Conservation (phyloP, 2,888 invertebrate genomes). For the Drosophila tripunctata region DNA sequence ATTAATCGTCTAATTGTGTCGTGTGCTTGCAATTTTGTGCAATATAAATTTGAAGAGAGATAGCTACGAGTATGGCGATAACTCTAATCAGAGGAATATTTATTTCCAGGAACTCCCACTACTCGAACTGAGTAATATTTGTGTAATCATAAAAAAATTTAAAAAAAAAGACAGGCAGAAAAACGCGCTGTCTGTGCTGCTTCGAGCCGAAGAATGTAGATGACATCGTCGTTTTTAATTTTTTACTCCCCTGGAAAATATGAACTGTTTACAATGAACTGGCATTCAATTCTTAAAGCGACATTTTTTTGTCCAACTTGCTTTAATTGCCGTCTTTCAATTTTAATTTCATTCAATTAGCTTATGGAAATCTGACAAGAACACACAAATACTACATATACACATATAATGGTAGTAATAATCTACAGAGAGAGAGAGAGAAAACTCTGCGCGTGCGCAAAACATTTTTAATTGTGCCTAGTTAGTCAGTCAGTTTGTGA, state of each 20-base stretch:
- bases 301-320: slow-evolving; percentile 38
- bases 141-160: slow-evolving; percentile 39
- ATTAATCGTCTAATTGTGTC: not conserved
- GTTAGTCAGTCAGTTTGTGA: slow-evolving; percentile 20
- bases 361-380: slow-evolving; percentile 66
- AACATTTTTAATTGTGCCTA: slow-evolving; percentile 60
- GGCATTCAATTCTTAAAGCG: slow-evolving; percentile 44
- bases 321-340: slow-evolving; percentile 68
- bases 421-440: no score
- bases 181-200: slow-evolving; percentile 38
- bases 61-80: slow-evolving; percentile 24
- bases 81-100: slow-evolving; percentile 3
- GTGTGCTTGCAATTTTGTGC: not conserved
- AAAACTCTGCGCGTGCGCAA: slow-evolving; percentile 54
- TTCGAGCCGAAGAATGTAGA: not conserved
- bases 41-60: slow-evolving; percentile 25
- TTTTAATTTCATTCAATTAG: slow-evolving; percentile 77
- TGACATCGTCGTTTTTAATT: not conserved
- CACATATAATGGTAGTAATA: not conserved
- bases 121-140: slow-evolving; percentile 17
- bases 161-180: slow-evolving; percentile 36
- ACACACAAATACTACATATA: not conserved
- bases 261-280: slow-evolving; percentile 30
- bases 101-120: slow-evolving; percentile 35
- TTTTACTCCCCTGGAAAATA: not conserved